Conservation (phyloP, 2,797 vertebrate genomes). For the Sphenopsis melanotis region DNA sequence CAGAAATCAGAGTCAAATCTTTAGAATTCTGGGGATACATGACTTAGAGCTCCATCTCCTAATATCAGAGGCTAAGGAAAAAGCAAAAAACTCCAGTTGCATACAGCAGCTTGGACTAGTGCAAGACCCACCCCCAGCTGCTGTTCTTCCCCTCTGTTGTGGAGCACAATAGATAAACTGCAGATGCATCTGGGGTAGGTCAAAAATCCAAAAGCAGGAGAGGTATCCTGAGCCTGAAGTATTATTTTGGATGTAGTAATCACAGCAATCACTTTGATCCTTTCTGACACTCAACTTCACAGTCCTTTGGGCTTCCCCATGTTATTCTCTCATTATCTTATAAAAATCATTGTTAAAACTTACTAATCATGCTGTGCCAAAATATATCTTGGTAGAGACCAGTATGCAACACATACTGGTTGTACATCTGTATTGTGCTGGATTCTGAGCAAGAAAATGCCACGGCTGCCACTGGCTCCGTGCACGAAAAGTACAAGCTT, state of each 20-base stretch:
- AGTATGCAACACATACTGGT: neutral
- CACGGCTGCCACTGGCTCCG: constrained; percentile 69
- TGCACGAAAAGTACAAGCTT: constrained; percentile 82
- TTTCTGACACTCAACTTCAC: constrained; percentile 77
- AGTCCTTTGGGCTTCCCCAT: constrained; percentile 56
- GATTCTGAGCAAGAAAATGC: constrained; percentile 39
- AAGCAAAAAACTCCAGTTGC: neutral
- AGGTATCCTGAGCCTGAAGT: constrained; percentile 38
- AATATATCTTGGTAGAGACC: constrained; percentile 1
- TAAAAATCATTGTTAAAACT: constrained; percentile 27
- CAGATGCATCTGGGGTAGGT: neutral
- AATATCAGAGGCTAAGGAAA: neutral
- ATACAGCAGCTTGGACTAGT: constrained; percentile 26
- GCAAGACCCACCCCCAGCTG: neutral
- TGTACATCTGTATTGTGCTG: neutral
- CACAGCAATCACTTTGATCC: constrained; percentile 25
- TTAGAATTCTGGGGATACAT: neutral
- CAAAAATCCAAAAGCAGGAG: constrained; percentile 62
- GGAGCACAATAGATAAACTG: neutral
- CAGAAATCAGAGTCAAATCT: neutral
- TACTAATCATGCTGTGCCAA: constrained; percentile 6
- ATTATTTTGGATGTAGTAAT: constrained; percentile 44
- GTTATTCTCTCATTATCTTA: constrained; percentile 45
- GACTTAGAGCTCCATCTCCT: neutral
- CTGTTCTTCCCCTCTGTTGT: constrained; percentile 14